Evolutionary conservation across 1,140 invertebrate species (phyloP), one percentile per base, ranked within the genome.

Genomic region (Drosophila albomicans): DNA sequence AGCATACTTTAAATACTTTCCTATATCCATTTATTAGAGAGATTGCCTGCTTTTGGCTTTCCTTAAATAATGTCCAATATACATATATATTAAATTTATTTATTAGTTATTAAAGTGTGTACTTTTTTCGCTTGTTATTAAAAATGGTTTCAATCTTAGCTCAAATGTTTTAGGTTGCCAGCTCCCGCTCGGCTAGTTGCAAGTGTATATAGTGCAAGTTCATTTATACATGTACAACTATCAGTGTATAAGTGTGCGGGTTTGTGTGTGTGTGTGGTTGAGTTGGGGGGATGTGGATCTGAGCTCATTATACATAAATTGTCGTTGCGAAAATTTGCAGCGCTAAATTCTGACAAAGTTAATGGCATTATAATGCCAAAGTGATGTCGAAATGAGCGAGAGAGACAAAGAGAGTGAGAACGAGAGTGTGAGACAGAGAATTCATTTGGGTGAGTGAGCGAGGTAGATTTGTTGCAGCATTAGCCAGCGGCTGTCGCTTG

Each of bases 331-430:
- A 80, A 78, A 79, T 80, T 75, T 70, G 78, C 64, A 78, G 78
- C 81, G 77, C 81, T 89, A 82, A 89, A 85, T 89, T 90, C 82
- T 89, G 81, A 54, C 78, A 85, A 89, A 89, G 81, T 81, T 89
- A 89, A 89, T 89, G 81, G 81, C 78, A 89, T 90, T 89, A 89
- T 85, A 89, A 89, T 89, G 75, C 85, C 81, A 84, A 81, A 80
- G 67, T 61, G 75, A 25, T 57, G 71, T 64, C 58, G 16, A 10
- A 20, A 8, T 30, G 20, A n/a, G 3, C 35, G 10, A 25, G 56
- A 20, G n/a, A 16, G 48, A 28, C 6, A 48, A 41, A 54, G 57
- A 54, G 11, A 20, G 2, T 0, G 20, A 20, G 20, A 20, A 20
- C 20, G 20, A 35, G 16, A 5, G 5, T 48, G 15, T 1, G 30